Base-by-base conservation (phyloP, 2,113 vertebrate genomes). In the Hemibagrus wyckioides region DNA sequence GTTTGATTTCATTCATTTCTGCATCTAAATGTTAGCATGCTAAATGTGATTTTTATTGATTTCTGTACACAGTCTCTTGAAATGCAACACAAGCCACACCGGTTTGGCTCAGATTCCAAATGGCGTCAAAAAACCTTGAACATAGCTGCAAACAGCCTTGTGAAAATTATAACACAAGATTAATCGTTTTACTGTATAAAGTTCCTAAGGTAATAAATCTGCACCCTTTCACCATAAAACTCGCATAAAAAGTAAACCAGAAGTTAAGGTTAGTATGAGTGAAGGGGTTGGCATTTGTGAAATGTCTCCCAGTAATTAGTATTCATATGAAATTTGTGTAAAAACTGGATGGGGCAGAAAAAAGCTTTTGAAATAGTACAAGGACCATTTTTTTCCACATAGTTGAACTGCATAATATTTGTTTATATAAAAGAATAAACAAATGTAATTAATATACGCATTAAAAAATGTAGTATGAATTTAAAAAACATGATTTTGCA, bases 261-360 rank as follows among this genome's bases (percentile, higher is more conserved):
- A 36, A 80, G 21, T 81, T 39, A 10, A 59, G 54, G 56, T 59
- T 14, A 7, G 54, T 19, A 23, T 17, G 54, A 41, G 33, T 81
- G 17, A 81, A 81, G 5, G 23, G 54, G 21, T 41, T 59, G 33
- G 56, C 54, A 59, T 41, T 81, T 57, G 13, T 81, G 2, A 59
- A 80, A 81, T 81, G 79, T 28, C 54, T 59, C 13, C 57, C 30
- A 14, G 79, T 80, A 57, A 80, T 80, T 57, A 56, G 50, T 80
- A 56, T 80, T 33, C 52, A 36, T 56, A 56, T 79, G 17, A 52
- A 54, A 54, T 79, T 30, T 79, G 50, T 54, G n/a, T 33, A 1
- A 33, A 41, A 48, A 75, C 25, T n/a, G 13, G 25, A 1, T 13
- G 10, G 48, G 75, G n/a, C 10, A 14, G 75, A 10, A 52, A 52